Evolutionary conservation across 1,140 invertebrate genomes (phyloP).

Genomic region (Procambarus virginalis): DNA sequence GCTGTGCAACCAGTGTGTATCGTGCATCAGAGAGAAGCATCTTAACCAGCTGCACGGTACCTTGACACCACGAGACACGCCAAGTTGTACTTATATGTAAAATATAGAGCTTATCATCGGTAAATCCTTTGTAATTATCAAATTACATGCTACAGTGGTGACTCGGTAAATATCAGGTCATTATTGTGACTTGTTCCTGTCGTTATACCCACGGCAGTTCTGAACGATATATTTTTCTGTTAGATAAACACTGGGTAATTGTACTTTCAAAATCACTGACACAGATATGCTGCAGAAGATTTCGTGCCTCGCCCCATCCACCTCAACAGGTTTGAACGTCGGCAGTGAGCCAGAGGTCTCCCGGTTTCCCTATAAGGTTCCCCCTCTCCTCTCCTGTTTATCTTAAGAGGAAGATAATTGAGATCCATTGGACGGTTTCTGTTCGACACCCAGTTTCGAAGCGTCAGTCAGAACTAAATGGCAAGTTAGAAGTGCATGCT

Average conservation of each 20-base stretch:
- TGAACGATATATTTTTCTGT: neutral
- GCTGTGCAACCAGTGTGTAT: too few species aligned
- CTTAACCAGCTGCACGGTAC: too few species aligned
- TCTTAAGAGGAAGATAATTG: neutral
- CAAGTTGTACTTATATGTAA: too few species aligned
- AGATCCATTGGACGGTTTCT: neutral
- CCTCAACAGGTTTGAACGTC: neutral
- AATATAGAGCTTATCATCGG: too few species aligned
- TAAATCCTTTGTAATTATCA: too few species aligned
- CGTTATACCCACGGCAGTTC: neutral
- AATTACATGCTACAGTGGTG: too few species aligned
- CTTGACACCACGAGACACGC: too few species aligned
- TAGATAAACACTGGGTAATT: neutral
- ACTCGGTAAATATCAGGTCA: neutral
- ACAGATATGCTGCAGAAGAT: neutral
- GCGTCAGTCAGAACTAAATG: neutral
- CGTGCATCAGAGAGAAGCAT: too few species aligned
- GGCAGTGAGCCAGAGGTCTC: neutral
- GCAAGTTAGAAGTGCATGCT: neutral
- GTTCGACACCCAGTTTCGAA: neutral
- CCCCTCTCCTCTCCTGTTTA: neutral
- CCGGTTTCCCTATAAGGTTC: neutral
- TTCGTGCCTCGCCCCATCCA: neutral
- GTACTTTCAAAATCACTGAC: neutral
- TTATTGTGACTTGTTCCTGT: neutral